Percentiles rank a stretch among this genome's conserved stretches.
These are phyloP conservation scores for Azorinus chamasolen DNA, from an alignment of 2,888 invertebrate species.

Conservation along the genomic window DNA sequence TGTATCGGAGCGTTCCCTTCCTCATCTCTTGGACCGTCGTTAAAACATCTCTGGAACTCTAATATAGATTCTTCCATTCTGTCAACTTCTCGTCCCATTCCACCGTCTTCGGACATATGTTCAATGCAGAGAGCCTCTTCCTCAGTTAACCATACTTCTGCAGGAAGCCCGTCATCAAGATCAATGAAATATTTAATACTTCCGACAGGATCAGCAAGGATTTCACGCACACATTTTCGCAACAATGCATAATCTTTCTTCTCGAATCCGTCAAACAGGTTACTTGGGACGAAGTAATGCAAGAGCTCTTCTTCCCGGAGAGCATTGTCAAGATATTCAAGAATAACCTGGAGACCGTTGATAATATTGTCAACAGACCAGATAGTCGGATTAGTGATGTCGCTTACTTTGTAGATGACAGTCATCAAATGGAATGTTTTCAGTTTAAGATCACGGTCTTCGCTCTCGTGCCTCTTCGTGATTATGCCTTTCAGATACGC, in stretches of 20 bases:
- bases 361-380: conserved; percentile 27
- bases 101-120: conserved; percentile 31
- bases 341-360: conserved; percentile 1
- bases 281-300: conserved; percentile 47
- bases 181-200: conserved; percentile 29
- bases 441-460: conserved; percentile 19
- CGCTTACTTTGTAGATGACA: conserved; percentile 53
- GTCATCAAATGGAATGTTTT: conserved; percentile 66
- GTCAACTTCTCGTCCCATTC: conserved; percentile 21
- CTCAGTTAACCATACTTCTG: conserved; percentile 9
- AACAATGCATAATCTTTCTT: conserved; percentile 14
- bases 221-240: conserved; percentile 12
- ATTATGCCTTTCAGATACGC: conserved; percentile 56
- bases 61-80: conserved; percentile 33
- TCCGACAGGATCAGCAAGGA: conserved; percentile 19
- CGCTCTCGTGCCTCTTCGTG: conserved; percentile 11
- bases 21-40: conserved; percentile 23
- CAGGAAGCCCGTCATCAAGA: conserved; percentile 18
- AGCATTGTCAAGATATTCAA: conserved; percentile 15
- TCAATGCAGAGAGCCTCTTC: conserved; percentile 24
- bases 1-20: conserved; percentile 22
- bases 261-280: conserved; percentile 38
- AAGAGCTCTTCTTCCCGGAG: conserved; percentile 2
- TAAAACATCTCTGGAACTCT: conserved; percentile 43
- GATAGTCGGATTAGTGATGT: conserved; percentile 20